A percentile compares a stretch with the other conserved stretches of the same genome.
phyloP scores from a whole-genome alignment of 2,888 invertebrate genomes.

The Petrophora chlorosata region DNA sequence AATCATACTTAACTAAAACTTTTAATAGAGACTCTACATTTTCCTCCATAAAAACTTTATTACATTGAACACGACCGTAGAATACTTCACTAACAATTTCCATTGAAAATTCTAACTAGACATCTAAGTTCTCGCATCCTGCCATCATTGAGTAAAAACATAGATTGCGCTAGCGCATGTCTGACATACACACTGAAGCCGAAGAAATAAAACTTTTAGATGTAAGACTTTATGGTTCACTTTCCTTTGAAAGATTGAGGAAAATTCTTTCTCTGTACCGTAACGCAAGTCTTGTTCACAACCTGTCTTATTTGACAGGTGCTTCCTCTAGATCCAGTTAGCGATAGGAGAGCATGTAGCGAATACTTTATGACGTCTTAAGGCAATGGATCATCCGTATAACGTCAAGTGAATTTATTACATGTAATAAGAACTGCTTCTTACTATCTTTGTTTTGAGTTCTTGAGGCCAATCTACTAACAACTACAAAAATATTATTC shows the following conservation, averaged over 20 bases:
- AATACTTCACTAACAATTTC: constrained; percentile 23
- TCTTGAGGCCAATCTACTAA: too few relatives aligned
- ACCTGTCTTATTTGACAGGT: constrained; percentile 54
- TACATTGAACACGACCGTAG: not conserved
- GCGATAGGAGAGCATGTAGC: constrained; percentile 20
- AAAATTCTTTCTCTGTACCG: constrained; percentile 31
- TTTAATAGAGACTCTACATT: too few relatives aligned
- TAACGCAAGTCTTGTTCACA: constrained; percentile 41
- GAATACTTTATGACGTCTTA: constrained; percentile 11
- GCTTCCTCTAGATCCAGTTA: constrained; percentile 53
- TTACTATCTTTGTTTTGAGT: too few relatives aligned
- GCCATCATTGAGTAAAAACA: constrained; percentile 30
- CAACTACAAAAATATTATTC: too few relatives aligned
- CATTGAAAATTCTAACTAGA: constrained; percentile 28
- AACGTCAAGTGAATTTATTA: not conserved
- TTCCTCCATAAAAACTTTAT: not conserved
- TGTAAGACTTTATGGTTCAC: constrained; percentile 1
- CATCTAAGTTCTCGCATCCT: constrained; percentile 27
- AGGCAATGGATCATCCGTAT: constrained; percentile 9
- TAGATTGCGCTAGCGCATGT: constrained; percentile 19
- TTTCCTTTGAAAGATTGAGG: constrained; percentile 8
- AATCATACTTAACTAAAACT: too few relatives aligned
- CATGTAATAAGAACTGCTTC: not conserved
- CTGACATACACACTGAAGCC: not conserved
- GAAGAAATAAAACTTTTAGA: constrained; percentile 5